phyloP scores from a whole-genome alignment of 2,888 invertebrate genomes.

The Conchocele bisecta region DNA sequence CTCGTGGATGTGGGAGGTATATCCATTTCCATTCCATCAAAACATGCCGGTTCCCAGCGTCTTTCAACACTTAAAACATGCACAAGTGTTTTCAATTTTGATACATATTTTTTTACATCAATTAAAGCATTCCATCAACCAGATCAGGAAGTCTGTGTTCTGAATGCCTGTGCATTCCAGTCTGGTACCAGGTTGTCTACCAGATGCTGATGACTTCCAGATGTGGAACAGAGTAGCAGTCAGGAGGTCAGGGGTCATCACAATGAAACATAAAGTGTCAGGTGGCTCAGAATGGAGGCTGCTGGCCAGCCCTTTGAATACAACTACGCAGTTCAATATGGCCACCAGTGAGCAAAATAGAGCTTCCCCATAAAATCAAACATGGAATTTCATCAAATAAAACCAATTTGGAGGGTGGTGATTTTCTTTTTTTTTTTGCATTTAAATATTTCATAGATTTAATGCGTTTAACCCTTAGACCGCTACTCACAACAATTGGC shows the following conservation, averaged over 20 bases:
- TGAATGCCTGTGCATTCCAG: constrained; percentile 64
- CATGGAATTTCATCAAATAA: no score
- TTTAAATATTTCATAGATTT: no score
- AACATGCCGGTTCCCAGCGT: constrained; percentile 56
- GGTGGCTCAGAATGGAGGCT: constrained; percentile 54
- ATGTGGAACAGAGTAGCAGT: constrained; percentile 63
- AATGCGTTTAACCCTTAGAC: no score
- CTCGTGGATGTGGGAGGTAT: no score
- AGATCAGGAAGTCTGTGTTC: constrained; percentile 55
- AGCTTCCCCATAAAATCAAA: no score
- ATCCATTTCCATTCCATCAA: no score
- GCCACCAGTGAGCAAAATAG: no score
- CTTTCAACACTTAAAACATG: constrained; percentile 51
- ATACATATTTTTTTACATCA: constrained; percentile 58
- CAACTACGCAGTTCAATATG: no score
- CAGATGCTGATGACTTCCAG: constrained; percentile 64
- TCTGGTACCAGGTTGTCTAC: constrained; percentile 70
- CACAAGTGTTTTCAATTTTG: constrained; percentile 60
- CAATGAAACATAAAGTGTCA: constrained; percentile 60
- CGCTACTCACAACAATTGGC: no score
- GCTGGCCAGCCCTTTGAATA: no score
- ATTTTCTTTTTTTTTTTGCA: no score
- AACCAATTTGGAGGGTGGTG: no score
- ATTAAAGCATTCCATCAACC: constrained; percentile 60
- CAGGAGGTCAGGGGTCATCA: constrained; percentile 50